Percentiles rank a stretch among this genome's conserved stretches.
Evolutionary conservation across 2,797 vertebrate species (phyloP).

Genomic region (Neosilurus mollespiculum): DNA sequence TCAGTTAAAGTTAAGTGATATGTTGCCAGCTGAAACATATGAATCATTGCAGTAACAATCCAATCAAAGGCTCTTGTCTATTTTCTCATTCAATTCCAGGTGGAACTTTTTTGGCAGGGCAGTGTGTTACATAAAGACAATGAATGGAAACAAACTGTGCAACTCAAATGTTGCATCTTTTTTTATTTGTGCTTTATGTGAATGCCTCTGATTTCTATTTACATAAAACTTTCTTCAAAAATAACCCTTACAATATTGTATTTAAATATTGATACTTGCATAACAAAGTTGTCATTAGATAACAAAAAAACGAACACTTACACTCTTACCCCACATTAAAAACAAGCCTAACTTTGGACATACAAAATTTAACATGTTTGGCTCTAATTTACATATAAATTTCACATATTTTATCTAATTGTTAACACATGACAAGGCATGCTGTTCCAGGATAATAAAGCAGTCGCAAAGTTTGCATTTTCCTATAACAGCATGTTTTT

Average conservation of each 20-base stretch:
- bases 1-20: too few species aligned
- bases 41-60: too few species aligned
- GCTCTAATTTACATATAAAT: too few species aligned
- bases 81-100: too few species aligned
- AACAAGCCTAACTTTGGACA: too few species aligned
- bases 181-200: neutral
- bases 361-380: too few species aligned
- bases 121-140: neutral
- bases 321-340: too few species aligned
- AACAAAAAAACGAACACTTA: neutral
- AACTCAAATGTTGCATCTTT: neutral
- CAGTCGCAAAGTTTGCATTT: neutral
- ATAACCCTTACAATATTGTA: neutral
- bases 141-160: neutral
- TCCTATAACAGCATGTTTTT: neutral
- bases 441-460: neutral
- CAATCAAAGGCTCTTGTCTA: too few species aligned
- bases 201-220: neutral
- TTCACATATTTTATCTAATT: too few species aligned
- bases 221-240: neutral
- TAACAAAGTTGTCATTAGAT: neutral
- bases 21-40: too few species aligned
- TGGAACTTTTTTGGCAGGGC: too few species aligned
- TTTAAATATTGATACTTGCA: too few species aligned
- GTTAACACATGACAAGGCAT: neutral